Conservation (phyloP, 2,888 invertebrate genomes). For the Philereme transversata region DNA sequence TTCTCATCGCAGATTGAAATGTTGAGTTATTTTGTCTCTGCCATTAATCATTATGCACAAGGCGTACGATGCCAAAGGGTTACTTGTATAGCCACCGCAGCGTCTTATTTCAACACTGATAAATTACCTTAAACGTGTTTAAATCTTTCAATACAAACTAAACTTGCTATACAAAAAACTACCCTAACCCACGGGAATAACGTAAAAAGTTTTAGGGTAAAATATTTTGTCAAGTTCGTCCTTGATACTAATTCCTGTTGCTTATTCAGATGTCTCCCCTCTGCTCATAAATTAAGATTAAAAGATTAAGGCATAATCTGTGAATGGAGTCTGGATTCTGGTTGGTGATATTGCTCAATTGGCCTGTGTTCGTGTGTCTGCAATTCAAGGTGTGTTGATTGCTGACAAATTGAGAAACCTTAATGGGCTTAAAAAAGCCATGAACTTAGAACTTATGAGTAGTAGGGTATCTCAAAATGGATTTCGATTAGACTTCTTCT, state of each 20-base stretch:
- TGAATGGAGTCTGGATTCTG: conserved; percentile 33
- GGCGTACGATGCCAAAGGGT: conserved; percentile 43
- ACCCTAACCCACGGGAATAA: conserved; percentile 13
- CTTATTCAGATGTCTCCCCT: conserved; percentile 67
- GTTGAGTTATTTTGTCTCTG: conserved; percentile 15
- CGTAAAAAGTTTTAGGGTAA: conserved; percentile 1
- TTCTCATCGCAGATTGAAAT: conserved; percentile 11
- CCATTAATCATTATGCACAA: conserved; percentile 49
- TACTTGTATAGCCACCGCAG: conserved; percentile 43
- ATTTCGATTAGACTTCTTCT: too few species aligned
- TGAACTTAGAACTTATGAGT: too few species aligned
- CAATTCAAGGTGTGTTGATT: too few species aligned
- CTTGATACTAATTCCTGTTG: conserved; percentile 61
- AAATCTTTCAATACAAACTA: conserved; percentile 13
- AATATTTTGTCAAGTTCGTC: conserved; percentile 33
- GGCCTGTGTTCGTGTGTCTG: too few species aligned
- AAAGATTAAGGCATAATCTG: conserved; percentile 56
- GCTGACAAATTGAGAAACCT: too few species aligned
- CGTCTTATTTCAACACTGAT: conserved; percentile 54
- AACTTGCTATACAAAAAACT: conserved; percentile 12
- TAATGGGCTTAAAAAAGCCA: too few species aligned
- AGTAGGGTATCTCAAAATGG: too few species aligned
- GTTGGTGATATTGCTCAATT: too few species aligned
- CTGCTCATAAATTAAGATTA: conserved; percentile 68
- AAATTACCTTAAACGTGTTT: conserved; percentile 26